These are phyloP conservation scores for Xyrauchen texanus DNA, from an alignment of 2,113 vertebrate species.

Conservation along the genomic window DNA sequence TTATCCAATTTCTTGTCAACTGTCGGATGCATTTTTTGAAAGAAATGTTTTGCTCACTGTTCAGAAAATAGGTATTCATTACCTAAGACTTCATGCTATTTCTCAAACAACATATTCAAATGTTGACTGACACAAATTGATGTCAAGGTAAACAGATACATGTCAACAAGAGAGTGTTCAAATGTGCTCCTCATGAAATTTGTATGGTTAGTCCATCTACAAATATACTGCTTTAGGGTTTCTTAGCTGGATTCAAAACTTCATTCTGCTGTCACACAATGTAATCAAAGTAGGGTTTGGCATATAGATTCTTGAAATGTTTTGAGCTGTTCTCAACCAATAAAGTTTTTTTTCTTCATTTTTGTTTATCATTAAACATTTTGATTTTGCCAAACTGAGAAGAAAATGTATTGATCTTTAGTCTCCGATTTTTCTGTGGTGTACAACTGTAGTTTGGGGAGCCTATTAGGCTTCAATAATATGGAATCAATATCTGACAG, in stretches of 20 bases:
- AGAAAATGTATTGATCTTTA: conserved; percentile 28
- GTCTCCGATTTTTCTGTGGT: not conserved
- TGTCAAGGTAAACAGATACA: conserved; percentile 2
- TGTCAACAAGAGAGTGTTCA: not conserved
- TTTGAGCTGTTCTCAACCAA: conserved; percentile 12
- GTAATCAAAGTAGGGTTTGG: conserved; percentile 24
- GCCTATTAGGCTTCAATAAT: conserved; percentile 27
- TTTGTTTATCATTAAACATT: conserved; percentile 1
- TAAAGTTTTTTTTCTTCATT: not conserved
- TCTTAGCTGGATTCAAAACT: not conserved
- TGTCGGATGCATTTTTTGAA: no score
- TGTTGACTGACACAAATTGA: conserved; percentile 13
- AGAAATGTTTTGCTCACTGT: no score
- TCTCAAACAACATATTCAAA: not conserved
- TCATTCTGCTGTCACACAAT: conserved; percentile 16
- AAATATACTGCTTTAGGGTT: conserved; percentile 13
- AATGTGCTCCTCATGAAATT: conserved; percentile 2
- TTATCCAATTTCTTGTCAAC: no score
- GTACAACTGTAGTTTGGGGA: not conserved
- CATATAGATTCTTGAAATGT: conserved; percentile 15
- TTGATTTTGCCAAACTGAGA: conserved; percentile 28
- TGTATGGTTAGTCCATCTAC: conserved; percentile 13
- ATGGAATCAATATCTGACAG: conserved; percentile 23
- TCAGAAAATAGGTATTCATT: no score
- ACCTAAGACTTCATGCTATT: not conserved